phyloP scores from a whole-genome alignment of 2,113 vertebrate species.

The human (Homo sapiens) region GRCh38 chr7:150857501-150858000 shows the following conservation, averaged over 20 bases:
- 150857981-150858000: constrained; percentile 94
- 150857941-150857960: constrained; percentile 88
- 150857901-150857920: constrained; percentile 93
- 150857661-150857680: constrained; percentile 89
- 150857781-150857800: constrained; percentile 90
- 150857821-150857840: constrained; percentile 92
- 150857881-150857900: constrained; percentile 93
- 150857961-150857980: constrained; percentile 88
- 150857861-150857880: constrained; percentile 95
- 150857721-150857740: constrained; percentile 93
- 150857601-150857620: constrained; percentile 88
- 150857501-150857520: constrained; percentile 93
- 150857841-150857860: constrained; percentile 97
- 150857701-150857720: constrained; percentile 87
- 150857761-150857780: constrained; percentile 88
- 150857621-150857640: constrained; percentile 91
- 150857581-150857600: constrained; percentile 93
- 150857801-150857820: constrained; percentile 89
- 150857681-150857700: constrained; percentile 87
- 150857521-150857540: constrained; percentile 93
- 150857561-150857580: constrained; percentile 94
- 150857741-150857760: constrained; percentile 90
- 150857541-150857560: constrained; percentile 91
- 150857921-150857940: constrained; percentile 92
- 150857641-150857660: constrained; percentile 91